phyloP scores from a whole-genome alignment of 2,888 invertebrate species.

The Scotopteryx bipunctaria region DNA sequence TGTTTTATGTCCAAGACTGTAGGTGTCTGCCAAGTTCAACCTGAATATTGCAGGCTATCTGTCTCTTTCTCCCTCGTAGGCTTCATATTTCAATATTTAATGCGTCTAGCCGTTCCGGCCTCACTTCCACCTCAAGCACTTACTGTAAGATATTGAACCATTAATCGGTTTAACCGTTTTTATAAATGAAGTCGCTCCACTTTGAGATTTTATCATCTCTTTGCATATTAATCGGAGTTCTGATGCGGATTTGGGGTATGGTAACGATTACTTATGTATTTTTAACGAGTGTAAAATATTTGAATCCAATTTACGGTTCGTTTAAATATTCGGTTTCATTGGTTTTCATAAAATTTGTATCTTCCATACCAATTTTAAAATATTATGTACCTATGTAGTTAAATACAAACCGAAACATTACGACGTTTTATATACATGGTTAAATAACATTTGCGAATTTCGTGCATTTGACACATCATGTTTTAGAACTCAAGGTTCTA shows the following conservation, averaged over 20 bases:
- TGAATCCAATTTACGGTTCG: slow-evolving; percentile 28
- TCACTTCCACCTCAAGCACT: slow-evolving; percentile 39
- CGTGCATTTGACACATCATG: too few species aligned
- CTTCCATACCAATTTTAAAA: neutral
- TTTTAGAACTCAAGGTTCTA: slow-evolving; percentile 7
- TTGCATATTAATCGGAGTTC: slow-evolving; percentile 26
- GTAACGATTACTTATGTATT: slow-evolving; percentile 27
- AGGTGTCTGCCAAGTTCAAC: slow-evolving; percentile 58
- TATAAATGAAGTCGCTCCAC: slow-evolving; percentile 4
- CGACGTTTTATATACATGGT: too few species aligned
- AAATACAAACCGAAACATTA: too few species aligned
- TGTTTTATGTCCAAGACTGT: slow-evolving; percentile 27
- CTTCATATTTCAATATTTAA: slow-evolving; percentile 58
- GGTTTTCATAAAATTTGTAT: slow-evolving; percentile 19
- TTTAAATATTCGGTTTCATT: too few species aligned
- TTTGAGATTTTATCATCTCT: slow-evolving; percentile 24
- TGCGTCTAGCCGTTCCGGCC: slow-evolving; percentile 50
- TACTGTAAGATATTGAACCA: slow-evolving; percentile 30
- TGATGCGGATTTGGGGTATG: slow-evolving; percentile 19
- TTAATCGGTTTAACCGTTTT: slow-evolving; percentile 22
- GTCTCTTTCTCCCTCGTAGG: slow-evolving; percentile 38
- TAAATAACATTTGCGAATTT: too few species aligned
- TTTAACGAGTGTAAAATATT: slow-evolving; percentile 26
- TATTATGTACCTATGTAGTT: too few species aligned
- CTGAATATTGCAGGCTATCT: slow-evolving; percentile 55